Base-by-base conservation (phyloP, 2,888 invertebrate species). In the Dione juno region DNA sequence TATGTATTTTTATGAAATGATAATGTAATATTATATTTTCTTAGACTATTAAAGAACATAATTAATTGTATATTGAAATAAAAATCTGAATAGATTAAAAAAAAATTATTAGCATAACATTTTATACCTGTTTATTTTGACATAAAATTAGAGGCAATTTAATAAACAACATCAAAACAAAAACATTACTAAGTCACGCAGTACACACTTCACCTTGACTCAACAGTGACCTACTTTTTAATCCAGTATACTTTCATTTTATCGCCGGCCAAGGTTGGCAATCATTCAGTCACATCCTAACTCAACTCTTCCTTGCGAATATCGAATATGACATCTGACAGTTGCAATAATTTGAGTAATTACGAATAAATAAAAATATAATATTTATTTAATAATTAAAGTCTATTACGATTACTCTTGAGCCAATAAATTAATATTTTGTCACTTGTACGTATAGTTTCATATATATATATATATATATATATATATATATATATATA, bases 221-320 rank as follows among this genome's bases (percentile, higher is more conserved):
- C 72, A 82, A 79, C 85, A 82, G 75, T 86, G 87, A 80, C 87
- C 85, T 61, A 85, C 80, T 81, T 86, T 74, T 73, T 77, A 77
- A 77, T 74, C 77, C 75, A 77, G 71, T 77, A 78, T 80, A 82
- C 86, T 86, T 87, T 86, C 86, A 74, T 78, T 83, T 81, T 75
- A 73, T 74, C 68, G 70, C 67, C 58, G 73, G 64, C 74, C 78
- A 77, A 79, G 78, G 78, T 16, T 40, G 37, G 1, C 45, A 11
- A 43, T 45, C 45, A 66, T 67, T 67, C 58, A 35, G 48, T 14
- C 52, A 57, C 41, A 70, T 67, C 71, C 65, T 64, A 52, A 40
- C 50, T 40, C 5, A 57, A 69, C n/a, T 63, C 68, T 50, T 71
- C 63, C 28, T 67, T 67, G 37, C 10, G 11, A 8, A 43, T 28